A percentile compares a stretch with the other conserved stretches of the same genome.
These are phyloP conservation scores for Eutolmus rufibarbis DNA, from an alignment of 2,888 invertebrate species.

Conservation along the genomic window DNA sequence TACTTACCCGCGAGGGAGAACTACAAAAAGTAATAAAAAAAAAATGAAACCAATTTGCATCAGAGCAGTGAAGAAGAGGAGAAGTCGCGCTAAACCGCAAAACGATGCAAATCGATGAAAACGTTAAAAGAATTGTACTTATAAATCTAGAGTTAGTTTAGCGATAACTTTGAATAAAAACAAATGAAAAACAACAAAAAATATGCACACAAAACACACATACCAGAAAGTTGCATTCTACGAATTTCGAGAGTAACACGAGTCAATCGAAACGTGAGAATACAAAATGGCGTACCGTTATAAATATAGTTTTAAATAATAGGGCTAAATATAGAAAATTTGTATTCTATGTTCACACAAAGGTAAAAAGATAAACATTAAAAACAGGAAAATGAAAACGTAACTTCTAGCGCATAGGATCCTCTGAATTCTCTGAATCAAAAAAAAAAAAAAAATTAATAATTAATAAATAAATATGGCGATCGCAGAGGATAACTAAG, in stretches of 20 bases:
- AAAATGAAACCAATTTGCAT: neutral
- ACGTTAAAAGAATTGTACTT: conserved; percentile 1
- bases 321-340: neutral
- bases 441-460: conserved; percentile 22
- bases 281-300: neutral
- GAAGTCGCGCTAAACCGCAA: neutral
- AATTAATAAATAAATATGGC: neutral
- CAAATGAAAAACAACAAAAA: conserved; percentile 14
- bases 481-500: neutral
- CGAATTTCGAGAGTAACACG: neutral
- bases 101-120: neutral
- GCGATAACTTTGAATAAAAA: neutral
- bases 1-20: conserved; percentile 11
- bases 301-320: neutral
- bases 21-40: neutral
- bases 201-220: neutral
- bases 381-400: neutral
- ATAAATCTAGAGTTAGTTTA: conserved; percentile 1
- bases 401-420: neutral
- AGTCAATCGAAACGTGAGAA: neutral
- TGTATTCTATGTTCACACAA: neutral
- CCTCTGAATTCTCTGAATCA: conserved; percentile 36
- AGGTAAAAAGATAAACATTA: neutral
- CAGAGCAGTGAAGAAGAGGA: neutral
- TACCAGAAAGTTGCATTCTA: conserved; percentile 7